phyloP scores from a whole-genome alignment of 64 coral and sea anemone genomes.

The Hydrozoanthus tunicans region DNA sequence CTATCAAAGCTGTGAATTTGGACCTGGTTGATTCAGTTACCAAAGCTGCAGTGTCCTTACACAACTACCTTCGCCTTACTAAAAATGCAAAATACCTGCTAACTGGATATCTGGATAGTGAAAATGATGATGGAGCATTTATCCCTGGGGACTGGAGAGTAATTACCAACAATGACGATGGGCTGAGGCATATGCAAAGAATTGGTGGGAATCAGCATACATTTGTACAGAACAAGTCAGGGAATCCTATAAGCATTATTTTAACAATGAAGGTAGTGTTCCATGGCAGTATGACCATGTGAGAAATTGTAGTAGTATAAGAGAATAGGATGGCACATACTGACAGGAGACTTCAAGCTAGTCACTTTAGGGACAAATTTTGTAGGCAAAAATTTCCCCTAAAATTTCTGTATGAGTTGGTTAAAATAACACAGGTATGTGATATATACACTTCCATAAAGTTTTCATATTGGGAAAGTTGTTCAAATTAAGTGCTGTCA shows the following conservation, averaged over 20 bases:
- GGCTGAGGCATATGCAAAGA: background rate
- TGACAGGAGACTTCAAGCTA: too few relatives aligned
- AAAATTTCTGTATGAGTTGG: too few relatives aligned
- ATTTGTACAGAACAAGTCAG: background rate
- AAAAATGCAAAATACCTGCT: constrained; percentile 42
- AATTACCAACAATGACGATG: background rate
- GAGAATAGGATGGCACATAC: too few relatives aligned
- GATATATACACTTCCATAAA: too few relatives aligned
- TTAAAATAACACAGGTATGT: too few relatives aligned
- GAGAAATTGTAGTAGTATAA: constrained; percentile 1
- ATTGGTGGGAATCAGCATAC: constrained; percentile 21
- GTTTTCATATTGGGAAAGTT: too few relatives aligned
- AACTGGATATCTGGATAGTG: constrained; percentile 38
- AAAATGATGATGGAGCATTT: constrained; percentile 22
- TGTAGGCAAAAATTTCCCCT: too few relatives aligned
- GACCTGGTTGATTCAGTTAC: constrained; percentile 25
- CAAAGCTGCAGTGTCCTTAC: constrained; percentile 37
- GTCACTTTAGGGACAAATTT: too few relatives aligned
- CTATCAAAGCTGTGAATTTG: constrained; percentile 39
- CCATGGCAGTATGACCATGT: constrained; percentile 49
- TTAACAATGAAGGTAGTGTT: constrained; percentile 23
- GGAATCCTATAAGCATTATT: constrained; percentile 1
- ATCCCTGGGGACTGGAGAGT: constrained; percentile 41
- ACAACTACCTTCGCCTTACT: constrained; percentile 37
- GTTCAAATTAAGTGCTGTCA: too few relatives aligned